A percentile compares a stretch with the other conserved stretches of the same genome.
phyloP scores from a whole-genome alignment of 2,888 invertebrate genomes.

The Dendrolimus pini region DNA sequence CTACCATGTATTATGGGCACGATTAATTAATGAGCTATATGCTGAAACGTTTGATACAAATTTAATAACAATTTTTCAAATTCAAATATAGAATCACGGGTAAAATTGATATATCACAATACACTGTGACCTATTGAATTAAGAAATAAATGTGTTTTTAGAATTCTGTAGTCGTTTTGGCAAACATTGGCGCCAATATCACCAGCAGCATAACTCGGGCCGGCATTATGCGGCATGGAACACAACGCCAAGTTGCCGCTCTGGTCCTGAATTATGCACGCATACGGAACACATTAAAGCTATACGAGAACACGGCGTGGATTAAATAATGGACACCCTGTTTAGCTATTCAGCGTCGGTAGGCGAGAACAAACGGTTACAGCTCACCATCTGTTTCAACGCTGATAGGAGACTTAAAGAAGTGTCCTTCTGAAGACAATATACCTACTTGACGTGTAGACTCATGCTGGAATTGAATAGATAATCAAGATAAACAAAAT shows the following conservation, averaged over 20 bases:
- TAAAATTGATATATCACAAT: too few relatives aligned
- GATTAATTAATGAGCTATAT: not conserved
- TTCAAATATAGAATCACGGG: too few relatives aligned
- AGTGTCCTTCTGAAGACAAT: too few relatives aligned
- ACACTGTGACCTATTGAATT: too few relatives aligned
- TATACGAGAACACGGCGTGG: constrained; percentile 37
- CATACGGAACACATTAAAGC: constrained; percentile 47
- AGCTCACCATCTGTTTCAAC: too few relatives aligned
- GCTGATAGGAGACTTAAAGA: too few relatives aligned
- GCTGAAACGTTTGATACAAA: not conserved
- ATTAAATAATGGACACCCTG: constrained; percentile 56
- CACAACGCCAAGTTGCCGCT: constrained; percentile 28
- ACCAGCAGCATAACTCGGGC: constrained; percentile 23
- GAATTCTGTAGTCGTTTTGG: too few relatives aligned
- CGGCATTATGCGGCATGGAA: constrained; percentile 32
- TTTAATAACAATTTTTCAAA: not conserved
- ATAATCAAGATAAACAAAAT: too few relatives aligned
- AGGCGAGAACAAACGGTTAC: not conserved
- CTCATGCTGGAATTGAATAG: too few relatives aligned
- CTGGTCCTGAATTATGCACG: constrained; percentile 46
- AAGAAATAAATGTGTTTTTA: too few relatives aligned
- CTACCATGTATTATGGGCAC: not conserved
- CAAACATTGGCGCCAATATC: constrained; percentile 19
- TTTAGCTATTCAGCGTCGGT: constrained; percentile 29
- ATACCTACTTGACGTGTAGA: too few relatives aligned